Evolutionary conservation across 2,797 vertebrate genomes (phyloP).

Genomic region (Poecile montanus): DNA sequence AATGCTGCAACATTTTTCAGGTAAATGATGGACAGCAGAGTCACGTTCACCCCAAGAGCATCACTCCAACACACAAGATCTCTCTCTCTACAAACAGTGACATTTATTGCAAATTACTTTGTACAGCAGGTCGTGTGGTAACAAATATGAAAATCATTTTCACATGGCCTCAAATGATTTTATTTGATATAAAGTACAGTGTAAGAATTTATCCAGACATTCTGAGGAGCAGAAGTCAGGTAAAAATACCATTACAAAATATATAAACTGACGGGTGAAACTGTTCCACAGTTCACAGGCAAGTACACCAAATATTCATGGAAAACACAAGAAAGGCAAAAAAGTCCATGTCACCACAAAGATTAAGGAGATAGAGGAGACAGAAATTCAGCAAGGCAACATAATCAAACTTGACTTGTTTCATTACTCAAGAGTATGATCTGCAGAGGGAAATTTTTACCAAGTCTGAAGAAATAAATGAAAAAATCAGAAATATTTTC

Average conservation of each 20-base stretch:
- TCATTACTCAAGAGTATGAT: not conserved
- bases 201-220: slow-evolving; percentile 8
- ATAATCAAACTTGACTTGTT: not conserved
- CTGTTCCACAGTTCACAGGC: not conserved
- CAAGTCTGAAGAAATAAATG: not conserved
- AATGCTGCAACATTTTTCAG: not conserved
- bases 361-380: not conserved
- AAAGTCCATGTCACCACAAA: slow-evolving; percentile 14
- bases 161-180: not conserved
- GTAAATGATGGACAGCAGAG: not conserved
- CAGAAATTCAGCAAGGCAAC: not conserved
- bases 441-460: not conserved
- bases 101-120: slow-evolving; percentile 60
- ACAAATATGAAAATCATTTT: slow-evolving; percentile 36
- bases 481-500: not conserved
- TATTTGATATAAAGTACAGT: slow-evolving; percentile 12
- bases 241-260: slow-evolving; percentile 58
- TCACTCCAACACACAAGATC: not conserved
- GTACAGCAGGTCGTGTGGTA: slow-evolving; percentile 14
- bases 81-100: slow-evolving; percentile 25
- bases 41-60: not conserved
- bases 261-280: slow-evolving; percentile 10
- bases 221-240: slow-evolving; percentile 28
- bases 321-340: slow-evolving; percentile 23
- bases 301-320: not conserved